These are phyloP conservation scores for Amphipoea oculea DNA, from an alignment of 2,888 invertebrate genomes.

Conservation along the genomic window DNA sequence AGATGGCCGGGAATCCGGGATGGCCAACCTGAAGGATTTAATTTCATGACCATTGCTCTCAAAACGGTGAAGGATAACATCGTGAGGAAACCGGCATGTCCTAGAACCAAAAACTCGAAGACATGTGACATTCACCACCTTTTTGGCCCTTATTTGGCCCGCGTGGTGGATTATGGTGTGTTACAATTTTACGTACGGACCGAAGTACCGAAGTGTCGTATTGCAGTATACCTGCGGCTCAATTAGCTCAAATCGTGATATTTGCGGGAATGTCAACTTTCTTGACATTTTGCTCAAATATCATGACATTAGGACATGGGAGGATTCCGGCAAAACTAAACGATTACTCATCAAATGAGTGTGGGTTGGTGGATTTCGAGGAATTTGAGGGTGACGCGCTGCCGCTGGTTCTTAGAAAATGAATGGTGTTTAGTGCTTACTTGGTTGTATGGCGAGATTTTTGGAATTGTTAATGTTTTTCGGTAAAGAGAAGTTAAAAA, in stretches of 20 bases:
- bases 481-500: neutral
- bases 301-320: conserved; percentile 67
- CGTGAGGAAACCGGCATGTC: too few species aligned
- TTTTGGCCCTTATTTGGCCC: too few species aligned
- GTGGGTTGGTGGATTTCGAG: conserved; percentile 16
- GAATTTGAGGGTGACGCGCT: conserved; percentile 23
- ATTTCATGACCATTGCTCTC: neutral
- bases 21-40: too few species aligned
- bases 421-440: neutral
- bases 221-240: conserved; percentile 56
- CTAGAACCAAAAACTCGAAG: too few species aligned
- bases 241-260: conserved; percentile 63
- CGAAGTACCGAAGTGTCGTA: conserved; percentile 41
- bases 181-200: conserved; percentile 13
- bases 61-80: too few species aligned
- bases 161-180: too few species aligned
- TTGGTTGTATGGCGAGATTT: neutral
- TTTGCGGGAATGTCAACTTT: conserved; percentile 78
- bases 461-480: neutral
- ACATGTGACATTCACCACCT: too few species aligned
- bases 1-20: too few species aligned
- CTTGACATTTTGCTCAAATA: conserved; percentile 76
- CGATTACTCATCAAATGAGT: conserved; percentile 40
- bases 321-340: conserved; percentile 27
- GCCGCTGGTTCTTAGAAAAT: conserved; percentile 11